Evolutionary conservation across 1,140 invertebrate genomes (phyloP), one percentile per base, ranked within the genome.

Genomic region (Procambarus clarkii): DNA sequence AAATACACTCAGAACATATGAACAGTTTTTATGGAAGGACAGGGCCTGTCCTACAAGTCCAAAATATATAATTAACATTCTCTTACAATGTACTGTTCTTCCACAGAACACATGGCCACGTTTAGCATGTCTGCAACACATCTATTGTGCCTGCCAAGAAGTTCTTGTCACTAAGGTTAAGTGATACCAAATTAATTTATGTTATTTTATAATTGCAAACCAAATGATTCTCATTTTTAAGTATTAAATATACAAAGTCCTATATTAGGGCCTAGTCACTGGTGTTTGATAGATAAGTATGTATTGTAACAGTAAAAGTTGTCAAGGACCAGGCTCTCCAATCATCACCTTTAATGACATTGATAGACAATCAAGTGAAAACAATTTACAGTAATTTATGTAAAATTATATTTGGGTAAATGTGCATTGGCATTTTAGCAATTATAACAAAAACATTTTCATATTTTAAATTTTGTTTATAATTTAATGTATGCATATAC

Each of bases 71-170:
- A 34, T 1, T 34, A 34, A 34, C 8, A 24, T 24, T 4, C 69
- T 74, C n/a, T 34, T 1, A 74, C 11, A 74, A n/a, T 21, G 7
- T 69, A 54, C 50, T 54, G 8, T 46, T 7, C 34, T 69, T 24
- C 34, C 34, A 45, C 81, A 83, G 81, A 83, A 83, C 60, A 83
- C 81, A 2, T 83, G 81, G 81, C 81, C 81, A 21, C 81, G 81
- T 69, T 34, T 83, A 21, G 54, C 81, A 7, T 83, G 81, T 69
- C 81, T 83, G 5, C 81, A 45, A 69, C 69, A 83, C 34, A 83
- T 69, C 21, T 83, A 83, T n/a, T 45, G 58, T 44, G 58, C 81
- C 13, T 83, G 81, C n/a, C 81, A 83, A 83, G 81, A 83, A 46
- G 58, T 83, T 46, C 69, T 83, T 44, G 24, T 44, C 69, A 34